Conservation (phyloP, 2,797 vertebrate species). For the Threskiornis aethiopicus region DNA sequence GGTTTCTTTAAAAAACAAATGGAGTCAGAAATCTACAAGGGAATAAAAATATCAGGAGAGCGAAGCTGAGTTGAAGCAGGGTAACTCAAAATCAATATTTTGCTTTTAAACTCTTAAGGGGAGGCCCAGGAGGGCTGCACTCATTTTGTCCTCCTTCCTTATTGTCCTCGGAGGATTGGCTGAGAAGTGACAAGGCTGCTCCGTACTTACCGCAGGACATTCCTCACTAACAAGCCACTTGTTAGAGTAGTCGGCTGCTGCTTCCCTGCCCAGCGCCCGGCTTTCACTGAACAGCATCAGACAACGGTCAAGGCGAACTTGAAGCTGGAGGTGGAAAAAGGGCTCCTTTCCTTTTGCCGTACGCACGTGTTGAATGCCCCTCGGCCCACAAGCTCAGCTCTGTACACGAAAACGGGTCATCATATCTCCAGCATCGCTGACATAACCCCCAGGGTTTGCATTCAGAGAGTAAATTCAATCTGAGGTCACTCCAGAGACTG, state of each 20-base stretch:
- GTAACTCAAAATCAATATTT: conserved; percentile 90
- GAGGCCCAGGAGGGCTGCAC: conserved; percentile 82
- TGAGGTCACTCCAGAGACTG: not conserved
- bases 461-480: not conserved
- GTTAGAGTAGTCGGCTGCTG: conserved; percentile 66
- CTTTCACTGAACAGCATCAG: conserved; percentile 21
- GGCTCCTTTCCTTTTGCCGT: not conserved
- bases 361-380: rapidly evolving
- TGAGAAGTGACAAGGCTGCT: conserved; percentile 76
- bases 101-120: conserved; percentile 89
- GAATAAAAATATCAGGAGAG: conserved; percentile 82
- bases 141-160: conserved; percentile 82
- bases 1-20: conserved; percentile 79
- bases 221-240: conserved; percentile 78
- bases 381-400: not conserved
- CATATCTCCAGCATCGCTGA: not conserved
- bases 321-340: not conserved
- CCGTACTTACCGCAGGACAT: conserved; percentile 68
- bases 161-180: conserved; percentile 80
- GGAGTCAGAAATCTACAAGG: conserved; percentile 80
- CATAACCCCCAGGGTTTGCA: not conserved
- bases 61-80: conserved; percentile 83
- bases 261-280: not conserved
- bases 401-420: rapidly evolving
- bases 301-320: not conserved